Base-by-base conservation (phyloP, 2,888 invertebrate genomes). In the Neuroscelio doddi region DNA sequence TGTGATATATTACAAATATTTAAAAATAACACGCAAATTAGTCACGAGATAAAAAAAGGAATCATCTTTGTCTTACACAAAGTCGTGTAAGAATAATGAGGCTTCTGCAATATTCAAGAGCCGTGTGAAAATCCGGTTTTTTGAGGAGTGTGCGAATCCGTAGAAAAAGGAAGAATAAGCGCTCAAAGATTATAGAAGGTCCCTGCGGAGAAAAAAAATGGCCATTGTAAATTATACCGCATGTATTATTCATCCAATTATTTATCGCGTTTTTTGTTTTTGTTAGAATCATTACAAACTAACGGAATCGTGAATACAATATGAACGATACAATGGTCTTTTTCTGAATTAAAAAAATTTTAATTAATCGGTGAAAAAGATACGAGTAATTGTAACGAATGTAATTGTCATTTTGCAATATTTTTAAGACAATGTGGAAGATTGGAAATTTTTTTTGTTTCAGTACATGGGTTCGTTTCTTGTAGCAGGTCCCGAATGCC, bases 391-490 rank as follows among this genome's bases (percentile, higher is more conserved):
- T 62, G 44, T 7, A 38, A 44, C 42, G 36, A 24, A n/a, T n/a
- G n/a, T n/a, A n/a, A n/a, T n/a, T n/a, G n/a, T n/a, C n/a, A n/a
- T n/a, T n/a, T n/a, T n/a, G n/a, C n/a, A n/a, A n/a, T n/a, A n/a
- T n/a, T n/a, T n/a, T n/a, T n/a, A n/a, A n/a, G n/a, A n/a, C n/a
- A n/a, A n/a, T n/a, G n/a, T n/a, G n/a, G n/a, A n/a, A n/a, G n/a
- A n/a, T 39, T 16, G 68, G 83, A 30, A 30, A 7, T 21, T 21
- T 71, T 69, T 79, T 77, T 85, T 85, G 81, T 88, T 88, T 10
- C 88, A 90, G 90, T 90, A 92, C 86, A 90, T 92, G 89, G 92
- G 92, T 76, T 92, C 92, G 77, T 92, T 92, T 87, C 89, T 90
- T 81, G 92, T 92, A 83, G 87, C 87, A 76, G 91, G 90, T 80